phyloP scores from a whole-genome alignment of 2,888 invertebrate genomes.

The Pristionchus mayeri region DNA sequence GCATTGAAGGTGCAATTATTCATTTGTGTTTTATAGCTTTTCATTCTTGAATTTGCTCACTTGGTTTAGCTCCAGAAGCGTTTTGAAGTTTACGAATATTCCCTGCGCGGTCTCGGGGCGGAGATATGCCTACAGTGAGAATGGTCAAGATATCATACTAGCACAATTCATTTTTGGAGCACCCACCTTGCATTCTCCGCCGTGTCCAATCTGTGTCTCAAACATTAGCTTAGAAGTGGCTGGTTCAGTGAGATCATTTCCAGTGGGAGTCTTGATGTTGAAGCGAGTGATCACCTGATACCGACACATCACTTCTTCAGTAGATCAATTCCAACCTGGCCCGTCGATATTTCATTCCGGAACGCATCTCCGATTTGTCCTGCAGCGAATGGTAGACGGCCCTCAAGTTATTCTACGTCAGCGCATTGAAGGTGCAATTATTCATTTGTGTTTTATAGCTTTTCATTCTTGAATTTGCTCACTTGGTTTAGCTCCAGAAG shows the following conservation, averaged over 20 bases:
- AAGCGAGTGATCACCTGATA: slow-evolving; percentile 86
- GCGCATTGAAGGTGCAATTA: too few species aligned
- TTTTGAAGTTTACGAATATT: slow-evolving; percentile 99
- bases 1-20: too few species aligned
- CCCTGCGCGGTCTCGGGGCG: slow-evolving; percentile 99
- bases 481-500: too few species aligned
- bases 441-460: too few species aligned
- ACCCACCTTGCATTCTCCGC: slow-evolving; percentile 87
- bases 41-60: slow-evolving; percentile 76
- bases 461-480: too few species aligned
- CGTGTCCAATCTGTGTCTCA: slow-evolving; percentile 95
- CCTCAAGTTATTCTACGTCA: slow-evolving; percentile 50
- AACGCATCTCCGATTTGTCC: too few species aligned
- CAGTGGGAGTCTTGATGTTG: slow-evolving; percentile 95
- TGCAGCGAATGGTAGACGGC: too few species aligned
- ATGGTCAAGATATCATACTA: background rate
- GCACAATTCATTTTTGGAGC: background rate
- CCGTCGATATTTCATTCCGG: too few species aligned
- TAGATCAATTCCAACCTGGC: too few species aligned
- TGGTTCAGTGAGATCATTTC: slow-evolving; percentile 93
- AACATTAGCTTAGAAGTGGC: slow-evolving; percentile 99
- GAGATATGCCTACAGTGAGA: slow-evolving; percentile 81
- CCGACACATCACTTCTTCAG: too few species aligned
- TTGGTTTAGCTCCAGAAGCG: slow-evolving; percentile 95
- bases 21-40: too few species aligned